Percentiles rank a stretch among this genome's conserved stretches.
phyloP scores from a whole-genome alignment of 2,797 vertebrate species.

The Gallinago solitaria region DNA sequence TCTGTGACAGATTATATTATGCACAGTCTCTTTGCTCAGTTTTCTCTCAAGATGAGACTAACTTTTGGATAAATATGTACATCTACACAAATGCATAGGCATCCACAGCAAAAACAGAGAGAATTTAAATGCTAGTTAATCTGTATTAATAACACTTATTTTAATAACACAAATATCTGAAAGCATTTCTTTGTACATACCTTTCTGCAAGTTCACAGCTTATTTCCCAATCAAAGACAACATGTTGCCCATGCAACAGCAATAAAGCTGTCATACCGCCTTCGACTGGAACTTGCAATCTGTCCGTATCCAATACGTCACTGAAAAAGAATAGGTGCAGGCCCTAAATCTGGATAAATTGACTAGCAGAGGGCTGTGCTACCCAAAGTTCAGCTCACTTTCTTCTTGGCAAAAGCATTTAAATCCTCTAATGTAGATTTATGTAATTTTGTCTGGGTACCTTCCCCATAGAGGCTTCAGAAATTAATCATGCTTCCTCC shows the following conservation, averaged over 20 bases:
- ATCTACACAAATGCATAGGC: neutral
- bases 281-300: neutral
- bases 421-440: slow-evolving; percentile 24
- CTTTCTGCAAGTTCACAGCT: neutral
- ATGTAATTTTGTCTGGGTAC: neutral
- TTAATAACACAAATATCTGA: neutral
- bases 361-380: neutral
- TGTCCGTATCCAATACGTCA: neutral
- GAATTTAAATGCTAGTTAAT: neutral
- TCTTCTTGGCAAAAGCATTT: slow-evolving; percentile 1
- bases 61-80: neutral
- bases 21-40: neutral
- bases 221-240: slow-evolving; percentile 17
- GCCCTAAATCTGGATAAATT: slow-evolving; percentile 14
- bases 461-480: neutral
- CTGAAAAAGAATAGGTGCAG: slow-evolving; percentile 17
- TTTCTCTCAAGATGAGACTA: neutral
- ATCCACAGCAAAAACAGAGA: neutral
- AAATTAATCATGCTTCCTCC: slow-evolving; percentile 32
- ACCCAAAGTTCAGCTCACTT: slow-evolving; percentile 6
- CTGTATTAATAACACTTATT: neutral
- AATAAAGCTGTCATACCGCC: neutral
- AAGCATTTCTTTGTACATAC: neutral
- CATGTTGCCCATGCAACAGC: neutral
- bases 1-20: neutral